Base-by-base conservation (phyloP, 2,113 vertebrate species). In the Coptodon bakossiorum region DNA sequence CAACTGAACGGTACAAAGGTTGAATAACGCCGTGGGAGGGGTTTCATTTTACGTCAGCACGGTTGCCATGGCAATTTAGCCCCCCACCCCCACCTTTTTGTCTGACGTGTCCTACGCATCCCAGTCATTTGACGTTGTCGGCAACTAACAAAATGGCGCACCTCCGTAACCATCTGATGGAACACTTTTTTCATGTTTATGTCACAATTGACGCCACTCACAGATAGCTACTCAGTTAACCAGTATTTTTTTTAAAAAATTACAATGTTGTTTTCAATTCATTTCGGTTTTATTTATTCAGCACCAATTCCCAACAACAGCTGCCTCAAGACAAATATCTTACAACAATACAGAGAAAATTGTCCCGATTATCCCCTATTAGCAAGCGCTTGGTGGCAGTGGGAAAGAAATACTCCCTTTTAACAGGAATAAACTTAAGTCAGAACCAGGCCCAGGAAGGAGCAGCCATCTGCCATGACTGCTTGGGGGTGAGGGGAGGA, bases 21-120 rank as follows among this genome's bases (percentile, higher is more conserved):
- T 45, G 9, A 50, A 78, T 78, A 78, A 78, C 16, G 43, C 29
- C 1, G 10, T 43, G 83, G 93, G 92, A 61, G 89, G 91, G 66
- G 1, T 31, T 86, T 54, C 9, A 17, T 8, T 1, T 3, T 1
- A 93, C 96, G 96, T 96, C 93, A 95, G 5, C 38, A 81, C 3
- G 3, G 93, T 93, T 94, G 48, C 80, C 84, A 57, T 89, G 68
- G 86, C n/a, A 50, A 89, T 24, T 48, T 66, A 48, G 56, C 3
- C 91, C 86, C 2, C 89, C 89, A 3, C 83, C 13, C 9, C 4
- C 59, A 1, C 17, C 10, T n/a, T 66, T 36, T 38, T 38, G 19
- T 38, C 63, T 22, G 34, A 40, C 19, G 36, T 40, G 63, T 40
- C 3, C 19, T 24, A 12, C 38, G 3, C 22, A 1, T 45, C 71